Evolutionary conservation across 2,113 vertebrate species (phyloP), one percentile per base, ranked within the genome.

Genomic region (Aphelocoma coerulescens): DNA sequence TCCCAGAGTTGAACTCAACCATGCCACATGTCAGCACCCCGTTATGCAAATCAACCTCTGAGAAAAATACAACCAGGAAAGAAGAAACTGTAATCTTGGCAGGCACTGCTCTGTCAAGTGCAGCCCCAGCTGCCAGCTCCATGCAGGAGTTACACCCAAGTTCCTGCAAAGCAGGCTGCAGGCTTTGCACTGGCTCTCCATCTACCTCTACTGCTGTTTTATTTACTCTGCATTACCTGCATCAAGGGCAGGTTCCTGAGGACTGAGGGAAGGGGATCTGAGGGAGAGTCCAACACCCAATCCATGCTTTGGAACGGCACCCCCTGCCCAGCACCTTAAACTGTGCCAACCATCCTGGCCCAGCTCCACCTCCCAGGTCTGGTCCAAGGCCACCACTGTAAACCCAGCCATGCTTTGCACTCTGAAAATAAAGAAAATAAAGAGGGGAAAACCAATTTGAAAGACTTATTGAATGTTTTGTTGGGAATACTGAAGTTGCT

Each of bases 21-120:
- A 51, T 8, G 17, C 41, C 74, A 88, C 46, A 1, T 62, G 69
- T 85, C 87, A 92, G 77, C 44, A 88, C 77, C 54, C 81, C 18
- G 27, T 80, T 83, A 76, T 80, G 85, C 10, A 97, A 96, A 95
- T 91, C 55, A 85, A 35, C 46, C 78, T 89, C 66, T 51, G 89
- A 85, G 75, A 66, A 93, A 55, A 83, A 79, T 3, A 57, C 46
- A 83, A 37, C 66, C 32, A 62, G 55, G 21, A 78, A 41, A 79
- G 69, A 82, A 82, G 69, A 58, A 87, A 44, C 51, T 37, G 8
- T 17, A 39, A 55, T 74, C 75, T 58, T 80, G 81, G 81, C 88
- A 85, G 74, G 75, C 30, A 3, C 51, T 73, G 43, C 61, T 67
- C 32, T 52, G 57, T 8, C 16, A 14, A 87, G 67, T 3, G 8